Base-by-base conservation (phyloP, 2,113 vertebrate genomes). In the Orthonyx spaldingii region DNA sequence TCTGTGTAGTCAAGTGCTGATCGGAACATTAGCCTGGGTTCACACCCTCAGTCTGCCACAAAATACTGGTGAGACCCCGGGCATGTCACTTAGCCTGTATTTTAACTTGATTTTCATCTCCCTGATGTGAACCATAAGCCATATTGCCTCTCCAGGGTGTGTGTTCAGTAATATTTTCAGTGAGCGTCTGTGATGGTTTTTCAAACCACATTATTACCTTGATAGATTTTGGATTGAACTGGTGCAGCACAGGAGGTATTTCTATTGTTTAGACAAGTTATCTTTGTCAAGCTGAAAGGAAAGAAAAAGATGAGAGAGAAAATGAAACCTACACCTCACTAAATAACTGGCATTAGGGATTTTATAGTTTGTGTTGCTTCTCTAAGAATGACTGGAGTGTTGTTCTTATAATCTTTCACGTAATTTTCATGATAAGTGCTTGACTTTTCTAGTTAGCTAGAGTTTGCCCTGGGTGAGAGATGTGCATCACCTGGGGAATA, bases 391-490 rank as follows among this genome's bases (percentile, higher is more conserved):
- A 80, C 74, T 65, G 16, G 63, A 39, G 41, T 63, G 33, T 84
- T 87, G 66, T 35, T 87, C 17, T 80, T 87, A 37, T 70, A 96
- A 95, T 88, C 75, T 30, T 94, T 90, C 50, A 79, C 0, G 4
- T 64, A 85, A 94, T 96, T 94, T 96, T 94, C 74, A 66, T 89
- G 52, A 53, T 94, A 94, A 96, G 78, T 91, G 85, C 55, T 93
- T 91, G 89, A 91, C 66, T 95, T 93, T 85, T 94, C 78, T 85
- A 85, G 87, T 90, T 97, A 94, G 33, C 27, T 83, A 70, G 82
- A 87, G 63, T 59, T 70, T 94, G 63, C 75, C 37, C 88, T 3
- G 7, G n/a, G 50, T 95, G 79, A 94, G 71, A 86, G 75, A 92
- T 81, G 39, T 85, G 50, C 27, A 80, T 93, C 78, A 59, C 44